Percentiles rank a stretch among this genome's conserved stretches.
Evolutionary conservation across 1,140 invertebrate species (phyloP).

Genomic region (Lepidurus packardi): DNA sequence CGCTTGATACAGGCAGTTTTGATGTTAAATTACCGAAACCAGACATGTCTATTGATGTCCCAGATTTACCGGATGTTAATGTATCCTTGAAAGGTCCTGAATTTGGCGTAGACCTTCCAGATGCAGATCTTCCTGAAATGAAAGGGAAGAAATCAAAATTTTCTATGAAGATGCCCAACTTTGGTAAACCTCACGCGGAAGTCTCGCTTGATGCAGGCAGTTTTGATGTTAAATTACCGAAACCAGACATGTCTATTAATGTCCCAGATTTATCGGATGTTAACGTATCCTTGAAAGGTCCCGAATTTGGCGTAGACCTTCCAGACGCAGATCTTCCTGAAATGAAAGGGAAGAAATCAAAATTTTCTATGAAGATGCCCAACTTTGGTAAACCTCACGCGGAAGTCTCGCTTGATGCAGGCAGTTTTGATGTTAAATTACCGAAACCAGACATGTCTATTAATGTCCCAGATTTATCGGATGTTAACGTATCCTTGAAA

Average conservation of each 20-base stretch:
- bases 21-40: not conserved
- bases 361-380: slow-evolving; percentile 26
- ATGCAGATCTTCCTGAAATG: not conserved
- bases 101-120: not conserved
- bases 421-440: slow-evolving; percentile 12
- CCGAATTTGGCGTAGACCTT: not conserved
- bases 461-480: not conserved
- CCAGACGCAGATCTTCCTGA: not conserved
- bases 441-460: slow-evolving; percentile 25
- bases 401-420: not conserved
- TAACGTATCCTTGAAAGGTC: slow-evolving; percentile 16
- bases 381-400: slow-evolving; percentile 5
- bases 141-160: slow-evolving; percentile 28
- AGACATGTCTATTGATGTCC: not conserved
- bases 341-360: slow-evolving; percentile 23
- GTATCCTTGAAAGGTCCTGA: not conserved
- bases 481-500: not conserved
- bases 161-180: slow-evolving; percentile 30
- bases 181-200: slow-evolving; percentile 19
- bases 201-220: not conserved
- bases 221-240: not conserved
- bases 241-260: not conserved
- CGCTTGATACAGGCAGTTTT: not conserved
- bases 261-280: slow-evolving; percentile 7
- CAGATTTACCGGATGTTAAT: not conserved